Evolutionary conservation across 2,888 invertebrate genomes (phyloP), one percentile per base, ranked within the genome.

Genomic region (Andrena praecox): DNA sequence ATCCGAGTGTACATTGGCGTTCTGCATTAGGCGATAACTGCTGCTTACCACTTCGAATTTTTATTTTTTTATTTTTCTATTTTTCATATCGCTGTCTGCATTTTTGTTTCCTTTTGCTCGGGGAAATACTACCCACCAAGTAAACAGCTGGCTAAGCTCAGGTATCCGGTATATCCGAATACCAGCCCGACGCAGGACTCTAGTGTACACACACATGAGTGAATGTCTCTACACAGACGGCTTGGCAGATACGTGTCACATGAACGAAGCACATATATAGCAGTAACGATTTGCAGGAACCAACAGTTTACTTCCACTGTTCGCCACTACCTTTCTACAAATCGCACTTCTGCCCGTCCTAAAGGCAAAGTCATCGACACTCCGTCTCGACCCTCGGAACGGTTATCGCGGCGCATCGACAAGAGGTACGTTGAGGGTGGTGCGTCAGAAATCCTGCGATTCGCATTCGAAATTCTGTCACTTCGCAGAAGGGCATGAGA

Each of bases 261-360:
- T 69, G 79, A 80, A 85, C 80, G 82, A 77, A 80, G 74, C 77
- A 84, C 68, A 87, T 92, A 92, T 92, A 91, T 90, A 91, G 77
- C 85, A 86, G 83, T 80, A 80, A 62, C 68, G 75, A 85, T 85
- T 87, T 83, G 82, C 81, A 80, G 77, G 82, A 87, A 87, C 84
- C 76, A 85, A 77, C 90, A 91, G 92, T 91, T 90, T 90, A 85
- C 85, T 77, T 85, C 73, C 77, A 80, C 80, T 68, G 80, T 85
- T 75, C 77, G 75, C 62, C 67, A 48, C 67, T 35, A 42, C 54
- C 79, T 82, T 82, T 75, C 78, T 63, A 56, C 56, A 10, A 70
- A 50, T 68, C n/a, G 72, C 35, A 60, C 20, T 54, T 50, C 54
- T 48, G 33, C 52, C 48, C 33, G 31, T 35, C 10, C 8, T 50